Evolutionary conservation across 2,113 vertebrate genomes (phyloP).

Genomic region (Bothrops jararaca): DNA sequence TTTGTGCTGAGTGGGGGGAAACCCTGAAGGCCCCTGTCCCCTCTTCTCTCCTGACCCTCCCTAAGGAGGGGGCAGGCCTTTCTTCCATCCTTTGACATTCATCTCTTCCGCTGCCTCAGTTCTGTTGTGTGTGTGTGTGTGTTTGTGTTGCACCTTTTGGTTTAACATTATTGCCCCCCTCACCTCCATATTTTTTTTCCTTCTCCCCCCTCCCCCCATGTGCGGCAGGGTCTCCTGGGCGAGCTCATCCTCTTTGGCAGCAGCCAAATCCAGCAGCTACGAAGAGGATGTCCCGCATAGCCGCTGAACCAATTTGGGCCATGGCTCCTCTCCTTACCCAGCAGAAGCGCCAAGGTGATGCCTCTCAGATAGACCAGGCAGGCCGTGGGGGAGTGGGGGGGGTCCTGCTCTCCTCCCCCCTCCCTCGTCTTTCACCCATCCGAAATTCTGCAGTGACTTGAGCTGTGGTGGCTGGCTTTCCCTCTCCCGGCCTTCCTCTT

Average conservation of each 20-base stretch:
- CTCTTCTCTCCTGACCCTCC: no score
- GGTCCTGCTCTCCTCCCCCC: no score
- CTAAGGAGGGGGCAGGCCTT: not conserved
- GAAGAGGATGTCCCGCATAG: conserved; percentile 93
- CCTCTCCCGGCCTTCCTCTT: no score
- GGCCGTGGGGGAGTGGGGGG: not conserved
- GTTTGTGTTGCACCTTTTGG: conserved; percentile 64
- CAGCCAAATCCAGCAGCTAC: conserved; percentile 97
- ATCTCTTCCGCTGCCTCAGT: not conserved
- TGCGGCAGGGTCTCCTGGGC: conserved; percentile 93
- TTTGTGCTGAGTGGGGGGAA: accelerated
- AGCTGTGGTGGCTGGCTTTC: not conserved
- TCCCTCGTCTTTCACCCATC: no score
- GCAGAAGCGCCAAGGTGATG: conserved; percentile 95
- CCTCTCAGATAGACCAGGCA: conserved; percentile 43
- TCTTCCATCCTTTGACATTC: not conserved
- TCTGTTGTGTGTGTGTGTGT: no score
- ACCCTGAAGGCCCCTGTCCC: no score
- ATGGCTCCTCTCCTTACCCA: conserved; percentile 83
- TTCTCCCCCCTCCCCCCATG: conserved; percentile 67
- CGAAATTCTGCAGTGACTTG: not conserved
- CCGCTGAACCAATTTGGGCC: conserved; percentile 79
- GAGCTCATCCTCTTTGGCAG: conserved; percentile 99
- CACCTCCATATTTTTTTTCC: conserved; percentile 74
- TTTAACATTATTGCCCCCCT: conserved; percentile 78